A percentile compares a stretch with the other conserved stretches of the same genome.
phyloP scores from a whole-genome alignment of 2,888 invertebrate species.

The Salpingus planirostris region DNA sequence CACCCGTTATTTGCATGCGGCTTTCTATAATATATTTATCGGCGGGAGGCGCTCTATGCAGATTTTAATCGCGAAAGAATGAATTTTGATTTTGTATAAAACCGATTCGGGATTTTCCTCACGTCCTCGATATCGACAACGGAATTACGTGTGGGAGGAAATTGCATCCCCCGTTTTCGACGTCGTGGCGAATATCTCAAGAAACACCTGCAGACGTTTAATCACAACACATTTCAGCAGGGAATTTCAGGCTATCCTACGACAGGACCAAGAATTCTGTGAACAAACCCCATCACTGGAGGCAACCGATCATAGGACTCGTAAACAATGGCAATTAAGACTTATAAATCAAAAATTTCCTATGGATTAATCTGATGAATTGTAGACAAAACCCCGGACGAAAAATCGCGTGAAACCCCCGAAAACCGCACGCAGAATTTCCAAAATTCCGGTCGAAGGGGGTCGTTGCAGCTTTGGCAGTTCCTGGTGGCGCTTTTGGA shows the following conservation, averaged over 20 bases:
- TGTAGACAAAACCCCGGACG: conserved; percentile 17
- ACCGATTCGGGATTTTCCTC: conserved; percentile 30
- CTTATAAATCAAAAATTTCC: no score
- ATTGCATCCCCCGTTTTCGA: no score
- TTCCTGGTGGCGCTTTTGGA: conserved; percentile 78
- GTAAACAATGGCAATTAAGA: no score
- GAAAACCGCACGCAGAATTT: conserved; percentile 22
- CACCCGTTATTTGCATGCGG: conserved; percentile 21
- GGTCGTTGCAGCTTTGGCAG: conserved; percentile 90
- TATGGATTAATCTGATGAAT: no score
- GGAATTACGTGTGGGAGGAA: no score
- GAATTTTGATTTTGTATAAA: conserved; percentile 42
- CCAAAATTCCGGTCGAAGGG: conserved; percentile 49
- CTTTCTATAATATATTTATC: conserved; percentile 35
- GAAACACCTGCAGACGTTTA: no score
- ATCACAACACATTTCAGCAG: no score
- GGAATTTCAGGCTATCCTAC: conserved; percentile 11
- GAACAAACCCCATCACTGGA: conserved; percentile 10
- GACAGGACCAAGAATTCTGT: conserved; percentile 5
- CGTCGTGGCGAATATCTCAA: no score
- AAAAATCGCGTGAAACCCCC: conserved; percentile 22
- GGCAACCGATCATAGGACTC: no score
- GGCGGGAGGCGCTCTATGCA: conserved; percentile 31
- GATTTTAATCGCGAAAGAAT: conserved; percentile 41
- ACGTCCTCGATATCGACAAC: conserved; percentile 28